A percentile compares a stretch with the other conserved stretches of the same genome.
These are phyloP conservation scores for Urophycis tenuis DNA, from an alignment of 2,797 vertebrate genomes.

Conservation along the genomic window DNA sequence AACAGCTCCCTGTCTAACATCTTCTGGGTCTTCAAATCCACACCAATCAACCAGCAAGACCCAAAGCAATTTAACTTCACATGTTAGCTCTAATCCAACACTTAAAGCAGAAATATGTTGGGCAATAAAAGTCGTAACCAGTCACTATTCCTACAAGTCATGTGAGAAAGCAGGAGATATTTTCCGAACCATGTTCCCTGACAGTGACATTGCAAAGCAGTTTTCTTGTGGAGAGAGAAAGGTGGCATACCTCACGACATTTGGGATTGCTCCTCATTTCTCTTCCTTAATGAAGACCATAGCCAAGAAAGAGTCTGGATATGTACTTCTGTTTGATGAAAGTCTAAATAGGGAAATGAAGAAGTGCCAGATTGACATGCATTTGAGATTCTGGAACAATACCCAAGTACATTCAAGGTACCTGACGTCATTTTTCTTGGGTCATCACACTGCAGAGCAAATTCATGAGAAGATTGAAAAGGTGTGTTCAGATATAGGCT, in stretches of 20 bases:
- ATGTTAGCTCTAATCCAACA: too few relatives aligned
- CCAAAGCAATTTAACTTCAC: too few relatives aligned
- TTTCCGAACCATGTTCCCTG: not conserved
- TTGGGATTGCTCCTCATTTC: not conserved
- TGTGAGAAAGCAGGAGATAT: too few relatives aligned
- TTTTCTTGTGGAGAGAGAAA: constrained; percentile 1
- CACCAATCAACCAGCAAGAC: too few relatives aligned
- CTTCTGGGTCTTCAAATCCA: too few relatives aligned
- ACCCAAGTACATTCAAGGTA: not conserved
- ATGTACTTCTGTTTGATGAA: not conserved
- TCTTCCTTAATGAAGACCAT: not conserved
- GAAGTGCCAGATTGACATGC: not conserved
- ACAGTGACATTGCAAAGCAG: not conserved
- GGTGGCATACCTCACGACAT: not conserved
- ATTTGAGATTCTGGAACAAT: constrained; percentile 3
- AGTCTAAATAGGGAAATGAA: not conserved
- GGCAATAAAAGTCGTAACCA: too few relatives aligned
- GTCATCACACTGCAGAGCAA: not conserved
- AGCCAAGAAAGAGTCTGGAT: not conserved
- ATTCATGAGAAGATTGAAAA: too few relatives aligned
- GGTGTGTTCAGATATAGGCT: too few relatives aligned
- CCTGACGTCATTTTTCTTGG: not conserved
- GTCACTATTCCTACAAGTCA: too few relatives aligned
- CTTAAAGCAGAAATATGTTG: too few relatives aligned
- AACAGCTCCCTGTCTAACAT: too few relatives aligned